Conservation (phyloP, 30 jellyfish, hydroid and myxozoan species). For the Chrysaora quinquecirrha region DNA sequence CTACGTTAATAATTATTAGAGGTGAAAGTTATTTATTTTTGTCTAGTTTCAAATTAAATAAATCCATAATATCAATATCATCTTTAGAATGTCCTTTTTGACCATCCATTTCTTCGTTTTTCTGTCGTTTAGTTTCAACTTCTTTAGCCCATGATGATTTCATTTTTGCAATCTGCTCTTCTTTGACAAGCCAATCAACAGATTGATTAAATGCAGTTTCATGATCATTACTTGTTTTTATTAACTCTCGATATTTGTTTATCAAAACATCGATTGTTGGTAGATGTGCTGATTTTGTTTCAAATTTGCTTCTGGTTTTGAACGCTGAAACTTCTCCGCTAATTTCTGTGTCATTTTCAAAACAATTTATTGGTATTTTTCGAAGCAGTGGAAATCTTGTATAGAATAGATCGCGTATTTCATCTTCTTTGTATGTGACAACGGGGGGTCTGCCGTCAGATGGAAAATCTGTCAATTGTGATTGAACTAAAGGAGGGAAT, state of each 20-base stretch:
- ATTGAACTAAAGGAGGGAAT: slow-evolving; percentile 42
- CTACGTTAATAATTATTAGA: too few relatives aligned
- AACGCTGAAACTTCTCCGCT: background rate
- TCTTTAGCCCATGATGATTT: slow-evolving; percentile 45
- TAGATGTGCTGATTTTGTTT: slow-evolving; percentile 8
- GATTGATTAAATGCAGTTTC: slow-evolving; percentile 43
- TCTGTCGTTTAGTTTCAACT: slow-evolving; percentile 3
- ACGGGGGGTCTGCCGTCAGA: slow-evolving; percentile 63
- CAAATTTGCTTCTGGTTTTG: background rate
- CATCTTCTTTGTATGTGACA: slow-evolving; percentile 37
- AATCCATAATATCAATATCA: slow-evolving; percentile 38
- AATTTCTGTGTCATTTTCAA: background rate
- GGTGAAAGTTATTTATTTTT: background rate
- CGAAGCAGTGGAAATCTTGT: slow-evolving; percentile 39
- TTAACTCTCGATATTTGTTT: slow-evolving; percentile 16
- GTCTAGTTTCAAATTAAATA: slow-evolving; percentile 17
- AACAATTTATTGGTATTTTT: slow-evolving; percentile 23
- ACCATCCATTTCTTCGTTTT: background rate
- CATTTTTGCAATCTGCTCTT: slow-evolving; percentile 39
- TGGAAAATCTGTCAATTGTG: slow-evolving; percentile 33
- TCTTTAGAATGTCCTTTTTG: background rate
- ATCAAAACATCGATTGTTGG: slow-evolving; percentile 41
- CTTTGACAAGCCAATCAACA: slow-evolving; percentile 27
- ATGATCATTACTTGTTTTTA: slow-evolving; percentile 1
- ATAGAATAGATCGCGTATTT: slow-evolving; percentile 26